Evolutionary conservation across 2,888 invertebrate species (phyloP).

Genomic region (Agonopterix alstromeriana): DNA sequence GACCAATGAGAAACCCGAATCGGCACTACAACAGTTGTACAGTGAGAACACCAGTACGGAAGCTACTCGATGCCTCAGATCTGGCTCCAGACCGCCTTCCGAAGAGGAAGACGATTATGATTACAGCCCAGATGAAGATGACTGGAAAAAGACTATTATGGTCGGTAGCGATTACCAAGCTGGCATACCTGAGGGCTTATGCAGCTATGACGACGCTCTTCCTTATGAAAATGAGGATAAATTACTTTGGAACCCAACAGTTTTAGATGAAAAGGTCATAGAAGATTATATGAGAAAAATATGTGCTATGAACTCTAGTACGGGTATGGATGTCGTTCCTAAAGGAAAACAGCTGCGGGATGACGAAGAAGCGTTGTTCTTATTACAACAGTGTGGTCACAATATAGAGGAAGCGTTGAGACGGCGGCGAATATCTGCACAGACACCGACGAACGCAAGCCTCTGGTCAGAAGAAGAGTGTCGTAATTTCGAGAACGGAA

Average conservation of each 20-base stretch:
- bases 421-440: slow-evolving; percentile 84
- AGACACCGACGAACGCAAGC: slow-evolving; percentile 83
- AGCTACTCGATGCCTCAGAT: slow-evolving; percentile 62
- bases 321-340: slow-evolving; percentile 76
- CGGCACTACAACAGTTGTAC: slow-evolving; percentile 66
- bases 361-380: slow-evolving; percentile 92
- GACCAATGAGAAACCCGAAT: slow-evolving; percentile 54
- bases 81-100: slow-evolving; percentile 85
- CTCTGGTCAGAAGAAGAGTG: slow-evolving; percentile 99
- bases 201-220: slow-evolving; percentile 94
- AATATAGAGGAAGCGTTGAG: slow-evolving; percentile 95
- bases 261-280: slow-evolving; percentile 82
- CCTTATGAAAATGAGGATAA: slow-evolving; percentile 98
- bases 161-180: slow-evolving; percentile 97
- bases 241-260: slow-evolving; percentile 93
- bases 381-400: slow-evolving; percentile 95
- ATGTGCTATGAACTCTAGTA: slow-evolving; percentile 62
- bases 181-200: slow-evolving; percentile 92
- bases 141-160: slow-evolving; percentile 96
- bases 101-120: slow-evolving; percentile 91
- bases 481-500: slow-evolving; percentile 96
- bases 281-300: slow-evolving; percentile 87
- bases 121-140: slow-evolving; percentile 90
- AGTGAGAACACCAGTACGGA: slow-evolving; percentile 57
- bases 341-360: slow-evolving; percentile 88